Base-by-base conservation (phyloP, 2,888 invertebrate genomes). In the Apotomis turbidana region DNA sequence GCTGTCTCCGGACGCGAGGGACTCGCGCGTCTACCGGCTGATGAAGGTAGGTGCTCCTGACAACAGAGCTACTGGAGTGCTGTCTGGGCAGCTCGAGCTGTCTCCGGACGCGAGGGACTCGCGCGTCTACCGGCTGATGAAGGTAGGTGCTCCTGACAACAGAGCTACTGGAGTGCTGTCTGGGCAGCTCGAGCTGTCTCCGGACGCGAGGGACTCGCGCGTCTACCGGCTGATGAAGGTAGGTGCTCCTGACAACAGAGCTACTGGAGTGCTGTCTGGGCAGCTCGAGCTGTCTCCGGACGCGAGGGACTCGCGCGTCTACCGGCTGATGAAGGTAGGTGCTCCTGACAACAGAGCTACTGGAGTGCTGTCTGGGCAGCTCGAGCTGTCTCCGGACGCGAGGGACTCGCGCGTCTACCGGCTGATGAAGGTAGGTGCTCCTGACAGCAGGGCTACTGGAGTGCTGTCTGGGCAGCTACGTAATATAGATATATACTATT, bases 11-110 rank as follows among this genome's bases (percentile, higher is more conserved):
- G 77, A 76, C 59, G 71, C 15, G 12, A 49, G 60, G 0, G 49
- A 52, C 38, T 67, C 66, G n/a, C 54, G 64, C 3, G 75, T 91
- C 44, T 89, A 78, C 79, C 80, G 79, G 44, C 77, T 82, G 63
- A 89, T 92, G 88, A 81, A 89, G 90, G 92, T 90, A 69, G 62
- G 73, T 49, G 51, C 44, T 55, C 46, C 54, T 59, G 52, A 4
- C 9, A n/a, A 84, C 36, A 91, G 91, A 78, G 76, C 83, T 74
- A 86, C 85, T 68, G 73, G 79, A 82, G 71, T 91, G 88, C 87
- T 92, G 92, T 80, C 79, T 90, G 75, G 91, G 91, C 79, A 89
- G 85, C 85, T 91, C 83, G 88, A 89, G 81, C 87, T 92, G 54
- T 52, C 77, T 55, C 78, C 83, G 1, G 77, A 76, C 59, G 71